Base-by-base conservation (phyloP, 2,888 invertebrate genomes). In the Standfussiana lucernea region DNA sequence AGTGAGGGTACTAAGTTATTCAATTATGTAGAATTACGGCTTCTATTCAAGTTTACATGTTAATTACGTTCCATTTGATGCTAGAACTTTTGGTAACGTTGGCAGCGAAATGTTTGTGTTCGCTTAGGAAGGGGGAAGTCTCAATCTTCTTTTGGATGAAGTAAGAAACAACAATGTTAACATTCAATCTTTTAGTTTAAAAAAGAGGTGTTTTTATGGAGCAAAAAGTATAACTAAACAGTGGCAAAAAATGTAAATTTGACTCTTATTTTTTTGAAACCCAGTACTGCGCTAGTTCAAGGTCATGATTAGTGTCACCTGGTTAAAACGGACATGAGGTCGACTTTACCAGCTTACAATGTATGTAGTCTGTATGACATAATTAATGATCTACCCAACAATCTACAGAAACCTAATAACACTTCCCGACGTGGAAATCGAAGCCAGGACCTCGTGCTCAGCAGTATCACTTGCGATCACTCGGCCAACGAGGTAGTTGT, bases 21-120 rank as follows among this genome's bases (percentile, higher is more conserved):
- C 75, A 84, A 73, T 84, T 79, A 76, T 50, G 66, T 65, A 73
- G 37, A 79, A 79, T 79, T 84, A 75, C 42, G 37, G 71, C 40
- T 84, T 75, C 82, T 72, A 68, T 73, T 70, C 76, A 76, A 82
- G 53, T 85, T 77, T 73, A 73, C 82, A 73, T 67, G 70, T 56
- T 82, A 68, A 84, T 84, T 79, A 75, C 66, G 53, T 75, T 67
- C 32, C 62, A 80, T 80, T 80, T 73, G 62, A 67, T 47, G 66
- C 50, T 24, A 35, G 67, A 75, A 72, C 62, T 75, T 82, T 28
- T 40, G 24, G 15, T 59, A 35, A 66, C 47, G 67, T 64, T 40
- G 18, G 1, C 3, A 28, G 24, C 21, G 32, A 53, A 73, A 66
- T 69, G 47, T 77, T 47, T 64, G 45, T 35, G 80, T 59, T 70